phyloP scores from a whole-genome alignment of 2,113 vertebrate species.

The Hassar affinis region DNA sequence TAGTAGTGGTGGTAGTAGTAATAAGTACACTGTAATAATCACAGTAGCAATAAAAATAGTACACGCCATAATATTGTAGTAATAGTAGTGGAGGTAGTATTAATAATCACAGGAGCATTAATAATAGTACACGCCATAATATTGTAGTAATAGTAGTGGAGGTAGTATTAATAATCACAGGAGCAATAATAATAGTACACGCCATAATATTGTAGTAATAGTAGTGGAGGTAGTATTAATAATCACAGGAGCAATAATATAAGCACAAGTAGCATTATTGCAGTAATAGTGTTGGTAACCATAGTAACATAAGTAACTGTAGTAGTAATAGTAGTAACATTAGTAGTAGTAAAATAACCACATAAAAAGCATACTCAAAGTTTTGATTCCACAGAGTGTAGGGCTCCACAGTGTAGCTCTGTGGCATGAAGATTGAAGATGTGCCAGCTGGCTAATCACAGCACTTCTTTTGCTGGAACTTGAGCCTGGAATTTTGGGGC shows the following conservation, averaged over 20 bases:
- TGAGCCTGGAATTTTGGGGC: constrained; percentile 24
- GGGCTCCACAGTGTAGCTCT: background rate
- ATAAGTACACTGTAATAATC: background rate
- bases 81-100: too few species aligned
- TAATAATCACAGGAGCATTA: too few species aligned
- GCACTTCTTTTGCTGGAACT: constrained; percentile 29
- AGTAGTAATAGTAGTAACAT: background rate
- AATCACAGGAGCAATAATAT: too few species aligned
- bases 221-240: too few species aligned
- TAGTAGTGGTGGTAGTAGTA: background rate
- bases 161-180: too few species aligned
- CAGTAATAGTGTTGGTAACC: background rate
- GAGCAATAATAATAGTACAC: too few species aligned
- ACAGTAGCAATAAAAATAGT: too few species aligned
- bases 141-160: too few species aligned
- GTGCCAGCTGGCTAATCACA: constrained; percentile 26
- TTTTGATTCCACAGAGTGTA: background rate
- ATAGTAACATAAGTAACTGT: background rate
- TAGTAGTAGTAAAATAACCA: background rate
- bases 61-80: too few species aligned
- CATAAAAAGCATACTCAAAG: background rate
- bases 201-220: too few species aligned
- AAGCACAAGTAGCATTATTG: too few species aligned
- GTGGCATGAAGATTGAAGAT: constrained; percentile 36
- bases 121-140: too few species aligned